Evolutionary conservation across 1,140 invertebrate genomes (phyloP).

Genomic region (Parapsyche elsis): DNA sequence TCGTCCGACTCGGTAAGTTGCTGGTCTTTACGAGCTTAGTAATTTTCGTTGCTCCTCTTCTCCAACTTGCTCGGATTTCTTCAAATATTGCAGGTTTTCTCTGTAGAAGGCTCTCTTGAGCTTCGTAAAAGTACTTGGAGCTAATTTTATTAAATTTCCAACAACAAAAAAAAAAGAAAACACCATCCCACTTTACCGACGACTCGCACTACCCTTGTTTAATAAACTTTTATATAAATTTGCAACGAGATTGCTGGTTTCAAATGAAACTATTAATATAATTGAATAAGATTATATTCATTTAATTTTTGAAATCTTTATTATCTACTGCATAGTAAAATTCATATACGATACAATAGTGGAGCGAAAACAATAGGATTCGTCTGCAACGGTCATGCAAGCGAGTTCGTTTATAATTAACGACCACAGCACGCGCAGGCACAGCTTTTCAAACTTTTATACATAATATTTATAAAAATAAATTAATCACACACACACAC

Average conservation of each 20-base stretch:
- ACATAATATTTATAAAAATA: no score
- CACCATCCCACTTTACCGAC: no score
- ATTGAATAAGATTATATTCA: background rate
- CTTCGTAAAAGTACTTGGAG: background rate
- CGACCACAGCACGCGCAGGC: background rate
- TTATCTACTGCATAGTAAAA: background rate
- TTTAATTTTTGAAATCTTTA: background rate
- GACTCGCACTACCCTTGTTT: no score
- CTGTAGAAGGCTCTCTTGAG: background rate
- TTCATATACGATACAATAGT: conserved; percentile 7
- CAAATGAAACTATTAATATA: background rate
- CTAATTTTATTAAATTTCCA: conserved; percentile 30
- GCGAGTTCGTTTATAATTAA: conserved; percentile 17
- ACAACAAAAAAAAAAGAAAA: conserved; percentile 3
- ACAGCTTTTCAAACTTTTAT: background rate
- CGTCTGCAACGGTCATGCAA: conserved; percentile 9
- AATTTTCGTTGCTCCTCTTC: background rate
- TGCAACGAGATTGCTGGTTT: no score
- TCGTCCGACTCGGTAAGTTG: background rate
- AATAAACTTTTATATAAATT: no score
- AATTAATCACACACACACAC: no score
- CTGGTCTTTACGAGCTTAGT: background rate
- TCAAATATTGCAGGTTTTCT: conserved; percentile 10
- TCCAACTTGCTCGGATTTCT: conserved; percentile 17
- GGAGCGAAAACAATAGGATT: conserved; percentile 13